phyloP scores from a whole-genome alignment of 1,140 invertebrate species.

The Drosophila nigrodunni region DNA sequence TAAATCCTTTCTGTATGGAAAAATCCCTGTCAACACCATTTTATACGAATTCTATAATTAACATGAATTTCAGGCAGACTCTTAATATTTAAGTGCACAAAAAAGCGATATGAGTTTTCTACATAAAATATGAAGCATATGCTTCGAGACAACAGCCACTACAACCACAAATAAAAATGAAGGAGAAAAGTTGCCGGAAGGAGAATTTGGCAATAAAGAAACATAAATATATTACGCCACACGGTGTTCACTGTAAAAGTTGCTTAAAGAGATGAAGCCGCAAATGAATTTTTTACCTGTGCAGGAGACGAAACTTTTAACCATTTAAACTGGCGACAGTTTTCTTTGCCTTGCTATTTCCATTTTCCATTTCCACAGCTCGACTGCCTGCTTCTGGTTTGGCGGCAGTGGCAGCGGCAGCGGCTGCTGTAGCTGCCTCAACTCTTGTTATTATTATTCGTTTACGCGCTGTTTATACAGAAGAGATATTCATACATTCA shows the following conservation, averaged over 20 bases:
- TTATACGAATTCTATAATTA: not conserved
- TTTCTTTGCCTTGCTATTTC: conserved; percentile 23
- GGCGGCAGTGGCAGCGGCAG: not conserved
- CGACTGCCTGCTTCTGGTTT: conserved; percentile 4
- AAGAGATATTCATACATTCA: conserved; percentile 79
- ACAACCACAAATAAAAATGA: not conserved
- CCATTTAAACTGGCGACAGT: conserved; percentile 65
- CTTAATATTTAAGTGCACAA: not conserved
- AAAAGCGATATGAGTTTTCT: not conserved
- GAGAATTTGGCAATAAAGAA: not conserved
- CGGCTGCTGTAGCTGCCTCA: conserved; percentile 24
- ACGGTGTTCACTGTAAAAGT: conserved; percentile 27
- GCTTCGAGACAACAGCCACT: not conserved
- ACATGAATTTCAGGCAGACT: not conserved
- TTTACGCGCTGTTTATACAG: conserved; percentile 80
- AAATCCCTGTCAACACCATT: no score
- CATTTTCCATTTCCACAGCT: not conserved
- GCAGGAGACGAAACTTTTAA: conserved; percentile 45
- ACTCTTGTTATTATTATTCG: conserved; percentile 78
- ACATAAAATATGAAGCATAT: conserved; percentile 18
- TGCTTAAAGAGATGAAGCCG: conserved; percentile 32
- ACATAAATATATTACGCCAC: conserved; percentile 39
- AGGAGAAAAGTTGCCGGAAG: not conserved
- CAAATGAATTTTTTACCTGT: conserved; percentile 58
- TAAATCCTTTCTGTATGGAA: no score